These are phyloP conservation scores for Gobius niger DNA, from an alignment of 2,113 vertebrate species.

Conservation along the genomic window DNA sequence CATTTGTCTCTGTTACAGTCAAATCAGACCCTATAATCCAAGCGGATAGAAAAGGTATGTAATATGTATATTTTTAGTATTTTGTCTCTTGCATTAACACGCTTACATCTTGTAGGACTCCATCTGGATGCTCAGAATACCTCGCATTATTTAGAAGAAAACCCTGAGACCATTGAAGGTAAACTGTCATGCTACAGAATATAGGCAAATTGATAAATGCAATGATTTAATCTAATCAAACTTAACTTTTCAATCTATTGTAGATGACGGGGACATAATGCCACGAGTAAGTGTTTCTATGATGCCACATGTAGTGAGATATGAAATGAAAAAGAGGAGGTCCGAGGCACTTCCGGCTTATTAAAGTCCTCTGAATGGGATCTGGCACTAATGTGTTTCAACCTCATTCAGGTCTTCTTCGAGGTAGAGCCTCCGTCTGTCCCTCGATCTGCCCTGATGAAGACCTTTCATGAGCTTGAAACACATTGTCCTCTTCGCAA, in stretches of 20 bases:
- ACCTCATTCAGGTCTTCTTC: too few relatives aligned
- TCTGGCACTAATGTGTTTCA: too few relatives aligned
- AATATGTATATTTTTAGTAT: too few relatives aligned
- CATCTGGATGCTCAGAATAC: not conserved
- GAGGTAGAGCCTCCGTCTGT: too few relatives aligned
- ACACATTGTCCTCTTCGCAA: too few relatives aligned
- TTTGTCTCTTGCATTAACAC: not conserved
- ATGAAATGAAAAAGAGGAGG: too few relatives aligned
- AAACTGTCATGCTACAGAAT: not conserved
- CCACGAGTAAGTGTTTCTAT: slow-evolving; percentile 33
- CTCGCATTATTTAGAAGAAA: not conserved
- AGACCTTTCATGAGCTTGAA: too few relatives aligned
- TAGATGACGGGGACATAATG: slow-evolving; percentile 56
- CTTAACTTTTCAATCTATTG: not conserved
- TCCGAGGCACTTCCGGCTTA: too few relatives aligned
- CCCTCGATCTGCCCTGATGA: too few relatives aligned
- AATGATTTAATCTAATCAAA: not conserved
- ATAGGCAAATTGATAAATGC: too few relatives aligned
- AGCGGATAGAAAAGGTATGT: slow-evolving; percentile 3
- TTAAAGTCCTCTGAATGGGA: too few relatives aligned
- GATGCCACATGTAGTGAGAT: too few relatives aligned
- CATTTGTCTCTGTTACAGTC: slow-evolving; percentile 11
- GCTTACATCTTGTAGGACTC: not conserved
- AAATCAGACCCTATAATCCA: not conserved
- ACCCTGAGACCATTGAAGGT: slow-evolving; percentile 58